A percentile compares a stretch with the other conserved stretches of the same genome.
These are phyloP conservation scores for Lagocephalus sceleratus DNA, from an alignment of 2,797 vertebrate species.

Conservation along the genomic window DNA sequence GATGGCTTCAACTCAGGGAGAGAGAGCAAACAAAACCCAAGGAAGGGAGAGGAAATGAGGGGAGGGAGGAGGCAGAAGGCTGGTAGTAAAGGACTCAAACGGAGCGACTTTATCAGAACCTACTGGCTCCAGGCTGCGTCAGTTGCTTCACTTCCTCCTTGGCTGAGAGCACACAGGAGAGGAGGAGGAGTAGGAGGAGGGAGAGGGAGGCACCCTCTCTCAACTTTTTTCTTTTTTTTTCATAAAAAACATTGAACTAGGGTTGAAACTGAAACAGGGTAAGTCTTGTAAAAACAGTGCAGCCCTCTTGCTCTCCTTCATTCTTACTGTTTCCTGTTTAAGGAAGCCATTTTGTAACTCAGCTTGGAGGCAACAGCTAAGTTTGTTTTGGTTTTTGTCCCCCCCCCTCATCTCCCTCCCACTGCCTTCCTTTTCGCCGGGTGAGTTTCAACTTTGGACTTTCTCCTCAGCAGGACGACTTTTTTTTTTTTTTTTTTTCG, in stretches of 20 bases:
- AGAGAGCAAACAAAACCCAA: constrained; percentile 37
- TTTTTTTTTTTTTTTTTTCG: no score
- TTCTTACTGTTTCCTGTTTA: constrained; percentile 74
- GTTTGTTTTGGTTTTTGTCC: constrained; percentile 53
- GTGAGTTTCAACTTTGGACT: constrained; percentile 69
- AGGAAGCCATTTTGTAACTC: constrained; percentile 80
- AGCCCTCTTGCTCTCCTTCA: constrained; percentile 59
- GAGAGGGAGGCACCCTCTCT: constrained; percentile 66
- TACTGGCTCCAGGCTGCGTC: constrained; percentile 74
- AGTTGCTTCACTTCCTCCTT: constrained; percentile 82
- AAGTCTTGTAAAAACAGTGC: constrained; percentile 73
- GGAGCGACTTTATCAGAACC: constrained; percentile 23
- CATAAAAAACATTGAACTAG: constrained; percentile 56
- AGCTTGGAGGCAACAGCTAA: constrained; percentile 59
- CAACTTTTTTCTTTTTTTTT: constrained; percentile 32
- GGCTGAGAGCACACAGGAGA: constrained; percentile 55
- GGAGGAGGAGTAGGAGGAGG: constrained; percentile 55
- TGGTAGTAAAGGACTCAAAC: constrained; percentile 36
- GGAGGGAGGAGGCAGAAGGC: constrained; percentile 32
- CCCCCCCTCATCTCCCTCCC: constrained; percentile 8
- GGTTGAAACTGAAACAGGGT: constrained; percentile 80
- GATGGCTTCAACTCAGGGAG: constrained; percentile 26
- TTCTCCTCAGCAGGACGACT: constrained; percentile 64
- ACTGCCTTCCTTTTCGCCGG: no score
- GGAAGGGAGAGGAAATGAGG: constrained; percentile 27